Percentiles rank a stretch among this genome's conserved stretches.
phyloP scores from a whole-genome alignment of 2,888 invertebrate species.

The Hirtodrosophila duncani region DNA sequence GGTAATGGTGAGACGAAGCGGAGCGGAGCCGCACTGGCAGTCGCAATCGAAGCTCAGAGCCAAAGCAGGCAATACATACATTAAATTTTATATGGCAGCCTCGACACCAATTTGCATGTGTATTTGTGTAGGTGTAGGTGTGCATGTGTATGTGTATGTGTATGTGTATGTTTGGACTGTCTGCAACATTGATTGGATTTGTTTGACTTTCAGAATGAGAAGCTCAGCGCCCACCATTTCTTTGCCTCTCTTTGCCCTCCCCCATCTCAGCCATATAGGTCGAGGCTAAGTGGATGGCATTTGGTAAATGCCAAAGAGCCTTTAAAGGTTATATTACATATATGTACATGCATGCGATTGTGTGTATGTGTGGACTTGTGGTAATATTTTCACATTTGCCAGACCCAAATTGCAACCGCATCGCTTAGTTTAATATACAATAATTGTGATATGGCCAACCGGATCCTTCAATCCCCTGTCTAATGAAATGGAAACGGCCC shows the following conservation, averaged over 20 bases:
- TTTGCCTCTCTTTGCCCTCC: too few relatives aligned
- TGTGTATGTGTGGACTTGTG: slow-evolving; percentile 14
- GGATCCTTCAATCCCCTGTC: too few relatives aligned
- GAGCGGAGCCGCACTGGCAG: too few relatives aligned
- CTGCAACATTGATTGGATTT: slow-evolving; percentile 66
- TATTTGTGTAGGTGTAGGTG: slow-evolving; percentile 8
- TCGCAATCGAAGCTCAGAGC: too few relatives aligned
- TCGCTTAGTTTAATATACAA: slow-evolving; percentile 44
- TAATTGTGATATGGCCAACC: slow-evolving; percentile 37
- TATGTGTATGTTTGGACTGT: slow-evolving; percentile 21
- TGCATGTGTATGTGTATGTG: not conserved
- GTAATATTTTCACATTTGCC: slow-evolving; percentile 55
- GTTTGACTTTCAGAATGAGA: slow-evolving; percentile 47
- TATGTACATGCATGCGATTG: slow-evolving; percentile 18
- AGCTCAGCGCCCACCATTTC: too few relatives aligned
- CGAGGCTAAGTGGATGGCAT: slow-evolving; percentile 60
- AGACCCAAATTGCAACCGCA: slow-evolving; percentile 47
- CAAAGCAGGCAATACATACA: too few relatives aligned
- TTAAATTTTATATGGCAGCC: slow-evolving; percentile 37
- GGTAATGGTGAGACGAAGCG: too few relatives aligned
- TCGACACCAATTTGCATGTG: slow-evolving; percentile 54
- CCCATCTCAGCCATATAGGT: not conserved
- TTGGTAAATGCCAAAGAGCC: slow-evolving; percentile 52
- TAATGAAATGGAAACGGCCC: slow-evolving; percentile 25
- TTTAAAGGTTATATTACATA: not conserved